These are phyloP conservation scores for Thera obeliscata DNA, from an alignment of 2,888 invertebrate species.

Conservation along the genomic window DNA sequence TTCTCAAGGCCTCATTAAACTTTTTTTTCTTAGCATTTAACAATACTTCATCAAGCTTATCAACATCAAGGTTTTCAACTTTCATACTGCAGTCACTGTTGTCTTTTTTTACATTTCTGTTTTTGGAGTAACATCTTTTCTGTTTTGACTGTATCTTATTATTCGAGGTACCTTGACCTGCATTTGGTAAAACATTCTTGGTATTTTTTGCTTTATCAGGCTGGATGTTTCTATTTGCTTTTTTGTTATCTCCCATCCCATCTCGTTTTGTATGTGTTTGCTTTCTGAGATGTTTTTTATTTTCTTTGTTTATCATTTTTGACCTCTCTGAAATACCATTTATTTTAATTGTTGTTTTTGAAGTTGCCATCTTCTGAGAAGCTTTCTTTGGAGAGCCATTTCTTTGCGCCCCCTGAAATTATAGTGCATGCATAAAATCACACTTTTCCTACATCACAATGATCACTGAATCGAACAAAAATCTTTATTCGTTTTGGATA, in stretches of 20 bases:
- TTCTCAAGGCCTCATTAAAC: conserved; percentile 54
- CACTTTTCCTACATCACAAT: not conserved
- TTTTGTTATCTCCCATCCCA: not conserved
- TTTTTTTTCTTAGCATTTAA: conserved; percentile 64
- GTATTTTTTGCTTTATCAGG: not conserved
- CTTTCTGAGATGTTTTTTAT: conserved; percentile 9
- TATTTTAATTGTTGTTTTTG: not conserved
- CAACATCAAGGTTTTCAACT: conserved; percentile 49
- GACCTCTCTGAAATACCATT: conserved; percentile 22
- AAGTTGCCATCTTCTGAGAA: conserved; percentile 10
- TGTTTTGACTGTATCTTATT: conserved; percentile 16
- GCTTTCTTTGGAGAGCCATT: conserved; percentile 10
- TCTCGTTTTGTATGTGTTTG: not conserved
- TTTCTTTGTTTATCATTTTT: conserved; percentile 21
- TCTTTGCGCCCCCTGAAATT: conserved; percentile 14
- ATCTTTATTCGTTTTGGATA: too few relatives aligned
- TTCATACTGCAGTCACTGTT: conserved; percentile 40
- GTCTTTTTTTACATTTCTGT: conserved; percentile 34
- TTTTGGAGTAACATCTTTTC: conserved; percentile 19
- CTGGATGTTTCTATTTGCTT: conserved; percentile 8
- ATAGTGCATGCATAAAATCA: not conserved
- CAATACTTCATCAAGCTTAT: conserved; percentile 60
- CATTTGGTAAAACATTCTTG: conserved; percentile 14
- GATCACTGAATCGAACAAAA: too few relatives aligned
- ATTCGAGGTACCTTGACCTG: not conserved